phyloP scores from a whole-genome alignment of 2,888 invertebrate species.

The Coelopa pilipes region DNA sequence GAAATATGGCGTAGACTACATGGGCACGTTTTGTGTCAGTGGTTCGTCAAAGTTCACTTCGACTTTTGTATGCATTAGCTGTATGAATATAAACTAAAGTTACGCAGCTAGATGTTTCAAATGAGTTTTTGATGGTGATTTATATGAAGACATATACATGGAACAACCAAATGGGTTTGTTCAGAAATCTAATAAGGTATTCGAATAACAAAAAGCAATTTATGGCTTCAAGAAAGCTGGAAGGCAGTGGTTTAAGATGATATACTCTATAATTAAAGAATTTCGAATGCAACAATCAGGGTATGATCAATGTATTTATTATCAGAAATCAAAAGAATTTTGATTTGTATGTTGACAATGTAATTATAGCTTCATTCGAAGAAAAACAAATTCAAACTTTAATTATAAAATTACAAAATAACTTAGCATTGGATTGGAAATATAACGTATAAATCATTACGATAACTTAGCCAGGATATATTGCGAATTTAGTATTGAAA shows the following conservation, averaged over 20 bases:
- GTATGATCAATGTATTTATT: constrained; percentile 34
- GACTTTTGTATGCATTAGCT: constrained; percentile 37
- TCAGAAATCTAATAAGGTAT: constrained; percentile 17
- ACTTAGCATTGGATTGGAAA: constrained; percentile 28
- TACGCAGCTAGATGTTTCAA: constrained; percentile 40
- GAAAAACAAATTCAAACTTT: constrained; percentile 12
- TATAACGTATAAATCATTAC: neutral
- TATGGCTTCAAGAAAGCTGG: constrained; percentile 33
- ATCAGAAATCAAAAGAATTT: neutral
- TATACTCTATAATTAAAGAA: constrained; percentile 20
- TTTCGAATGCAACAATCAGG: constrained; percentile 29
- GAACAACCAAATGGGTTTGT: constrained; percentile 28
- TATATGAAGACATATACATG: constrained; percentile 34
- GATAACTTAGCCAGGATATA: constrained; percentile 8
- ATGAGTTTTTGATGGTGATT: constrained; percentile 37
- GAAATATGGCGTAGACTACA: constrained; percentile 28
- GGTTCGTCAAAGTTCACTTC: constrained; percentile 34
- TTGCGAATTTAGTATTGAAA: constrained; percentile 4
- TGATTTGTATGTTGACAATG: constrained; percentile 35
- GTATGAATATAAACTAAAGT: constrained; percentile 36
- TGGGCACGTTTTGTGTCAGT: constrained; percentile 25
- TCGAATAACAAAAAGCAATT: constrained; percentile 31
- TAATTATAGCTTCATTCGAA: constrained; percentile 30
- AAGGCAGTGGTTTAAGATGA: constrained; percentile 26
- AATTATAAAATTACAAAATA: constrained; percentile 19